Conservation (phyloP, 2,888 invertebrate species). For the Lepidocyrtinus sp. region DNA sequence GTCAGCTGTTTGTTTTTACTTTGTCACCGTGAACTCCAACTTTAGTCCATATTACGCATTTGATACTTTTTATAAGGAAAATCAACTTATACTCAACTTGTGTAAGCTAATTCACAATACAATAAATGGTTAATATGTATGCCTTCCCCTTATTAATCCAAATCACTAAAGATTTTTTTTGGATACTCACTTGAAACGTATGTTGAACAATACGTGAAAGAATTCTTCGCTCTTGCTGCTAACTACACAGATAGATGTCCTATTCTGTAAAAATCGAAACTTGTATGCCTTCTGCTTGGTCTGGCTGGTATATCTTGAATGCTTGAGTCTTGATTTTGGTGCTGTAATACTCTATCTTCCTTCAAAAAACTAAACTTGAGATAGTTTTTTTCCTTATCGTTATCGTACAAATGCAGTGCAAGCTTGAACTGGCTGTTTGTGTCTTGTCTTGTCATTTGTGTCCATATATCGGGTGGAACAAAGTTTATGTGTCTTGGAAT, state of each 20-base stretch:
- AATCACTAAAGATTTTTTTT: background rate
- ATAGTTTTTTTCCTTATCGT: background rate
- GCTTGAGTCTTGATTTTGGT: slow-evolving; percentile 1
- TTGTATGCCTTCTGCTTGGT: background rate
- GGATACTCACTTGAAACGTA: background rate
- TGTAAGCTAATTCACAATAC: no score
- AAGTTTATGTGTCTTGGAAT: background rate
- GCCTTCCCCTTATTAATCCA: background rate
- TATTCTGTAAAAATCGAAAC: no score
- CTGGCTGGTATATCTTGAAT: background rate
- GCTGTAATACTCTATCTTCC: background rate
- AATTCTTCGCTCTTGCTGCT: background rate
- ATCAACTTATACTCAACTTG: no score
- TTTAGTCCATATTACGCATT: background rate
- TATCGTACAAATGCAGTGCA: no score
- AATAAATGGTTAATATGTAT: background rate
- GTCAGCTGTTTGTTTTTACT: slow-evolving; percentile 58
- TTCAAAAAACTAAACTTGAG: background rate
- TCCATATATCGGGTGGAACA: background rate
- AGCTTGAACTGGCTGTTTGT: background rate
- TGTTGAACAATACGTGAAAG: slow-evolving; percentile 11
- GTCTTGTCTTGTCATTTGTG: background rate
- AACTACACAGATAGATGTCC: background rate
- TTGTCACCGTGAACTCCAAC: slow-evolving; percentile 40
- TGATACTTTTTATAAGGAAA: no score